A percentile compares a stretch with the other conserved stretches of the same genome.
Evolutionary conservation across 2,113 vertebrate genomes (phyloP).

Genomic region (Hypanus sabinus): DNA sequence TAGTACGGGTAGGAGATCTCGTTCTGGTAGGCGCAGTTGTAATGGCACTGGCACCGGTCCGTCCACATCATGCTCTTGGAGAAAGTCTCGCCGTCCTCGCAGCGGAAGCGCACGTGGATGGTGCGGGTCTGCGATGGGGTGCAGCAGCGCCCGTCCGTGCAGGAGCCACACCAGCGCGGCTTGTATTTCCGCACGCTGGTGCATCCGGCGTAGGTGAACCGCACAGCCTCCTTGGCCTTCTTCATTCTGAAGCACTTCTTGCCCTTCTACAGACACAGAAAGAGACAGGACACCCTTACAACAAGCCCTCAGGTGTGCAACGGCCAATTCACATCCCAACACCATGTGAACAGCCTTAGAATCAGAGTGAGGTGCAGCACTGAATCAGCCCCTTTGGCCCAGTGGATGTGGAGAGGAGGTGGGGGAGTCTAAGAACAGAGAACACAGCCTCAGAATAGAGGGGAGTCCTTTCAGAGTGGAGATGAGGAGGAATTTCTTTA

Average conservation of each 20-base stretch:
- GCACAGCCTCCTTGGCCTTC: conserved; percentile 46
- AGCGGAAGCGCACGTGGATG: conserved; percentile 54
- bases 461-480: no score
- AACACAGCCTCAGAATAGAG: no score
- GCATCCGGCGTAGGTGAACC: conserved; percentile 55
- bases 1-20: conserved; percentile 43
- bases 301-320: no score
- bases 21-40: conserved; percentile 39
- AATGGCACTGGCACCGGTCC: conserved; percentile 54
- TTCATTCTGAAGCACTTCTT: conserved; percentile 54
- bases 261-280: conserved; percentile 44
- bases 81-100: conserved; percentile 53
- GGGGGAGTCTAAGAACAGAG: no score
- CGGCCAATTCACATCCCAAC: not conserved
- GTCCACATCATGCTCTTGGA: conserved; percentile 58
- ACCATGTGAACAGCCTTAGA: not conserved
- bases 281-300: not conserved
- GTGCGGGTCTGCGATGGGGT: conserved; percentile 51
- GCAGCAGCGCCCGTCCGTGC: conserved; percentile 55
- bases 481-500: no score
- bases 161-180: conserved; percentile 55
- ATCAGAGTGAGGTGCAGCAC: no score
- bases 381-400: no score
- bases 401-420: no score
- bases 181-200: conserved; percentile 48